Percentiles rank a stretch among this genome's conserved stretches.
Evolutionary conservation across 2,113 vertebrate genomes (phyloP).

Genomic region (Mastomys coucha): DNA sequence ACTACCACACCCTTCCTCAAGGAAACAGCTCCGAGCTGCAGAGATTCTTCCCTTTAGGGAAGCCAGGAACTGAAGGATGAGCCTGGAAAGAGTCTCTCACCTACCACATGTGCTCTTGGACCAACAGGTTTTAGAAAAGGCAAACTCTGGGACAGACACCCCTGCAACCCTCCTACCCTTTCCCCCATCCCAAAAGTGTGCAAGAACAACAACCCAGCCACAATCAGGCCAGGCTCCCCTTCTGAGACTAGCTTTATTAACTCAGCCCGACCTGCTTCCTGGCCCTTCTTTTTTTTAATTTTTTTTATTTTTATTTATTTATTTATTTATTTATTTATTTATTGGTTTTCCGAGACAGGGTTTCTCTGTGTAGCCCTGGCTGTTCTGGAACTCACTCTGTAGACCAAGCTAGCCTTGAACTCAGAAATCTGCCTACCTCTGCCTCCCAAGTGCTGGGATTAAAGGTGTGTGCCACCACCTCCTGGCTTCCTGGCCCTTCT

Average conservation of each 20-base stretch:
- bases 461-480: too few species aligned
- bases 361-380: too few species aligned
- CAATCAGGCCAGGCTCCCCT: background rate
- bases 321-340: too few species aligned
- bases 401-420: too few species aligned
- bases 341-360: too few species aligned
- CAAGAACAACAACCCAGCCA: background rate
- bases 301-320: too few species aligned
- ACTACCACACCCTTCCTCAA: background rate
- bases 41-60: background rate
- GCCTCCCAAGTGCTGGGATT: too few species aligned
- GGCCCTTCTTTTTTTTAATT: background rate
- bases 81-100: background rate
- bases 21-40: background rate
- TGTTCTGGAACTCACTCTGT: too few species aligned
- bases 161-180: background rate
- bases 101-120: background rate
- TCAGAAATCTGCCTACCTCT: too few species aligned
- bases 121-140: background rate
- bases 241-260: conserved; percentile 14
- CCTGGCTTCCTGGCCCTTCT: background rate
- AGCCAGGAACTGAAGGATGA: background rate
- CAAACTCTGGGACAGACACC: background rate
- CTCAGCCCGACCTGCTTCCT: background rate
- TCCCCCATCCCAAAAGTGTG: background rate